These are phyloP conservation scores for Podarcis siculus DNA, from an alignment of 2,797 vertebrate species.

Conservation along the genomic window DNA sequence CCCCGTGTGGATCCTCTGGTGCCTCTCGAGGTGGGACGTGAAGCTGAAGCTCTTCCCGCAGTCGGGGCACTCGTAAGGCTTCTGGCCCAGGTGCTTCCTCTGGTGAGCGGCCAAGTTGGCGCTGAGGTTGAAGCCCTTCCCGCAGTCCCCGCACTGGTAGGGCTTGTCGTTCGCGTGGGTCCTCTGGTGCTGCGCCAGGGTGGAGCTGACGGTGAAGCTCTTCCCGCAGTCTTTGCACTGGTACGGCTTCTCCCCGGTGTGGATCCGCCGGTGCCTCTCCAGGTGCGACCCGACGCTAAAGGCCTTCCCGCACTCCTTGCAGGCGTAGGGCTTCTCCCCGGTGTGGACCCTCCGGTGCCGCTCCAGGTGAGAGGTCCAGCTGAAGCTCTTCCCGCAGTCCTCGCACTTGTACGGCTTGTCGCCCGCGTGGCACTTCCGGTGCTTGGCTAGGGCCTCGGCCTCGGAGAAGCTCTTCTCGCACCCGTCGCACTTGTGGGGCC, in stretches of 20 bases:
- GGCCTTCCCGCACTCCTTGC: slow-evolving; percentile 34
- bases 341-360: slow-evolving; percentile 38
- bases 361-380: slow-evolving; percentile 38
- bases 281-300: slow-evolving; percentile 48
- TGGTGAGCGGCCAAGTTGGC: slow-evolving; percentile 71
- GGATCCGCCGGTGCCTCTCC: slow-evolving; percentile 66
- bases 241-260: slow-evolving; percentile 71
- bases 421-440: neutral
- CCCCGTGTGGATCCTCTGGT: slow-evolving; percentile 36
- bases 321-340: slow-evolving; percentile 14
- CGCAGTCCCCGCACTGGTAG: slow-evolving; percentile 71
- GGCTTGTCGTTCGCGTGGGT: slow-evolving; percentile 68
- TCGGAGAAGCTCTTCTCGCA: slow-evolving; percentile 31
- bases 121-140: slow-evolving; percentile 70
- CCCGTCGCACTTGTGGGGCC: slow-evolving; percentile 22
- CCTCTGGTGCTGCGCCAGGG: slow-evolving; percentile 72
- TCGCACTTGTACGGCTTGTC: slow-evolving; percentile 32
- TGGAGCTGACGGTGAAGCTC: slow-evolving; percentile 71
- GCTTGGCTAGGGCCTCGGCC: slow-evolving; percentile 1
- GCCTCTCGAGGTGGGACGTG: slow-evolving; percentile 39
- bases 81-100: slow-evolving; percentile 70
- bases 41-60: slow-evolving; percentile 37
- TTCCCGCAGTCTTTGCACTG: slow-evolving; percentile 72
- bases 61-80: slow-evolving; percentile 12
- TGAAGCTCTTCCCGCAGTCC: slow-evolving; percentile 40